Conservation (phyloP, 2,113 vertebrate genomes). For the Eptesicus fuscus region DNA sequence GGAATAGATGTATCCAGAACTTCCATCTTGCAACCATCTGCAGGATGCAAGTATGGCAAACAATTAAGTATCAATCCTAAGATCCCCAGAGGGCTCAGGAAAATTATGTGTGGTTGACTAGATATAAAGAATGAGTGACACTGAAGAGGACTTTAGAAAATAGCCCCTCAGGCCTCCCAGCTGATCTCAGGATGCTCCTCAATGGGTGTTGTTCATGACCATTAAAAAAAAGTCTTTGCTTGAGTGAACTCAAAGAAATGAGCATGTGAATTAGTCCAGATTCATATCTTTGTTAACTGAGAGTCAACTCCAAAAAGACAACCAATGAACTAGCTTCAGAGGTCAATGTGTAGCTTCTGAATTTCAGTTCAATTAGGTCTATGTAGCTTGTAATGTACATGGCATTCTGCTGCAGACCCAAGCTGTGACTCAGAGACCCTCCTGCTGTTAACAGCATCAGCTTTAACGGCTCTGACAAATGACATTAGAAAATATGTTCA, state of each 20-base stretch:
- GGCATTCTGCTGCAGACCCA: not conserved
- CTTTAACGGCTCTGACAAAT: slow-evolving; percentile 28
- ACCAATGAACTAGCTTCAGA: not conserved
- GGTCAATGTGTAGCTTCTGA: slow-evolving; percentile 4
- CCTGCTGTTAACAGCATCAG: not conserved
- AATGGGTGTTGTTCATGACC: not conserved
- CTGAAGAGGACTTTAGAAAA: not conserved
- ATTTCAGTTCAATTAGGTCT: slow-evolving; percentile 41
- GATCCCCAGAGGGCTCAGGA: not conserved
- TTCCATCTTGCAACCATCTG: not conserved
- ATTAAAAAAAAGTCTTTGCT: slow-evolving; percentile 27
- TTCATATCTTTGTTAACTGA: slow-evolving; percentile 24
- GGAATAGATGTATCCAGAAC: not conserved
- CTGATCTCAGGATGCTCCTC: not conserved
- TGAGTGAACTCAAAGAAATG: slow-evolving; percentile 44
- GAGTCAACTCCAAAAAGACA: not conserved
- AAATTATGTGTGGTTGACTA: slow-evolving; percentile 44
- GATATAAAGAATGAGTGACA: slow-evolving; percentile 37
- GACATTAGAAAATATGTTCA: not conserved
- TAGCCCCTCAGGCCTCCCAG: not conserved
- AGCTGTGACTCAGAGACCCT: not conserved
- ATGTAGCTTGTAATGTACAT: not conserved
- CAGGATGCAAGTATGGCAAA: not conserved
- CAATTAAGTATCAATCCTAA: not conserved
- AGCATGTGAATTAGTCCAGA: not conserved